Conservation (phyloP, 1,140 invertebrate species). For the Megalonaias nervosa region DNA sequence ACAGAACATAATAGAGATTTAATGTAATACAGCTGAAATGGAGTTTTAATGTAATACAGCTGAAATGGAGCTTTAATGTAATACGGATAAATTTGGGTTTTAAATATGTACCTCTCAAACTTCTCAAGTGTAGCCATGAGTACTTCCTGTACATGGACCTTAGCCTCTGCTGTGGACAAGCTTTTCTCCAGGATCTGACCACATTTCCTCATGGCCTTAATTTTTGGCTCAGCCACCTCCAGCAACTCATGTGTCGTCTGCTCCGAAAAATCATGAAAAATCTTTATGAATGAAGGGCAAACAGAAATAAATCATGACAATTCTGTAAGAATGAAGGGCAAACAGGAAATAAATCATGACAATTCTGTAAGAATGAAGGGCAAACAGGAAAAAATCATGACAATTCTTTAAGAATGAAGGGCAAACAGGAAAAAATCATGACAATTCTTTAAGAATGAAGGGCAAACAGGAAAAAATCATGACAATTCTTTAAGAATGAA, state of each 20-base stretch:
- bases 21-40: no score
- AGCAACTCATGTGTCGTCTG: slow-evolving; percentile 50
- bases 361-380: background rate
- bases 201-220: slow-evolving; percentile 49
- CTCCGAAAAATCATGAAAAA: background rate
- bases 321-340: background rate
- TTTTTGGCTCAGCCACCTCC: slow-evolving; percentile 45
- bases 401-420: background rate
- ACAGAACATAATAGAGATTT: no score
- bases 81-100: no score
- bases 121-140: slow-evolving; percentile 54
- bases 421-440: no score
- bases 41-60: no score
- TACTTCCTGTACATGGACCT: slow-evolving; percentile 57
- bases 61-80: no score
- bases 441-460: background rate
- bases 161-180: slow-evolving; percentile 62
- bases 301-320: background rate
- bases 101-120: slow-evolving; percentile 51
- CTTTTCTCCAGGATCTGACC: slow-evolving; percentile 51
- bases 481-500: background rate
- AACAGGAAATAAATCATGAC: background rate
- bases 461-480: background rate
- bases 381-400: no score
- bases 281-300: background rate